Base-by-base conservation (phyloP, 2,113 vertebrate genomes). In the Blennius ocellaris region DNA sequence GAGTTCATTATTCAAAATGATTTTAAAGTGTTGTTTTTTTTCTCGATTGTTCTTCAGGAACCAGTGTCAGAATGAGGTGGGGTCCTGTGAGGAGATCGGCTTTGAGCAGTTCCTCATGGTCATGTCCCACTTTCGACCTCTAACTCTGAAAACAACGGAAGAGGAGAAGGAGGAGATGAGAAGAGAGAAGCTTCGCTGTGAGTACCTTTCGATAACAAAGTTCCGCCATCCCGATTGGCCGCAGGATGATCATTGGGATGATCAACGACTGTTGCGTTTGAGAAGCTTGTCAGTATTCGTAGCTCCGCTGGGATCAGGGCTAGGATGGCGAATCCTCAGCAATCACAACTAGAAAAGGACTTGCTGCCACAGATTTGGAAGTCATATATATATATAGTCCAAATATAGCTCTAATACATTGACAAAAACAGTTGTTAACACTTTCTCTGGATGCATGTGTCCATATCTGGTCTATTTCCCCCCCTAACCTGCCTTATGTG, bases 91-190 rank as follows among this genome's bases (percentile, higher is more conserved):
- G 0, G 96, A 97, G 91, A 97, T 99, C 52, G 85, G 90, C 88
- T 99, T 99, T 0, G 94, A 97, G 79, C 95, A 98, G 81, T 99
- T 99, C 83, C 87, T 99, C 81, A 96, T 94, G 69, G 94, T 98
- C 90, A 96, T 99, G 96, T 96, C 96, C 53, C 94, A 97, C 91
- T 98, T 99, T 91, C 93, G 94, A 51, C 96, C 96, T 30, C 93
- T 95, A 0, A 92, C 93, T 63, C 82, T 90, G 72, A 77, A 88
- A 71, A 92, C 93, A 63, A 92, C 94, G 0, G 93, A 94, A 49
- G 97, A 97, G 69, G 95, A 97, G 71, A 94, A 85, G 52, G 83
- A 90, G 48, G 87, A 30, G 6, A 85, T 94, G 79, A 93, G 95
- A 3, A 95, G 78, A 14, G 91, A 96, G 78, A 99, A 99, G 44